Conservation (phyloP, 1,140 invertebrate genomes). For the Drosophila nigrodunni region DNA sequence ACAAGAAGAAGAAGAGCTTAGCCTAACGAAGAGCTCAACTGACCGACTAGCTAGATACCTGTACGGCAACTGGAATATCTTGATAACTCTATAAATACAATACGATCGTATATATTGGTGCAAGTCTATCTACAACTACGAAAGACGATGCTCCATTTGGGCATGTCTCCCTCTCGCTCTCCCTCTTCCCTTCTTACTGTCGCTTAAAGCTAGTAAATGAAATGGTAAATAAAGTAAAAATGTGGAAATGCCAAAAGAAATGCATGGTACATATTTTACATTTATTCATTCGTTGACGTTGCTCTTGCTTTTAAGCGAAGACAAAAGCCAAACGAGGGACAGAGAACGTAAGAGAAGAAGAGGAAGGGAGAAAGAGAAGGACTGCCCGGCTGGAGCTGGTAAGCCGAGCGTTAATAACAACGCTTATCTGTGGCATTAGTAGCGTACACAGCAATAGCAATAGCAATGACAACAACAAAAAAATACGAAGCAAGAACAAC, state of each 20-base stretch:
- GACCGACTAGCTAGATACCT: constrained; percentile 32
- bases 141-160: not conserved
- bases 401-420: constrained; percentile 83
- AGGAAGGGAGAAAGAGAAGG: not conserved
- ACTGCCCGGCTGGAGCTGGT: constrained; percentile 63
- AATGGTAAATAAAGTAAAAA: constrained; percentile 78
- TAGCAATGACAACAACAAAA: constrained; percentile 9
- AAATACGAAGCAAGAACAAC: not conserved
- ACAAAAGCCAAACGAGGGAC: constrained; percentile 47
- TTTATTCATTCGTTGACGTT: constrained; percentile 67
- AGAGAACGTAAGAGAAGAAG: not conserved
- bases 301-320: constrained; percentile 35
- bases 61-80: constrained; percentile 5
- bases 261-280: constrained; percentile 81
- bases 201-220: constrained; percentile 68
- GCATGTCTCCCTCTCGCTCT: not conserved
- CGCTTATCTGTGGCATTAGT: constrained; percentile 82
- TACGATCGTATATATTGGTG: constrained; percentile 3
- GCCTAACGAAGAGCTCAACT: no score
- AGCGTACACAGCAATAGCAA: constrained; percentile 66
- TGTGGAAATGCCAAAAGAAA: constrained; percentile 81
- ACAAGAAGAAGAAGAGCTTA: no score
- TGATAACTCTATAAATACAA: not conserved
- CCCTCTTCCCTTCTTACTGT: not conserved
- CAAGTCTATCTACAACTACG: constrained; percentile 21